These are phyloP conservation scores for Thecophora atra DNA, from an alignment of 2,888 invertebrate genomes.

Conservation along the genomic window DNA sequence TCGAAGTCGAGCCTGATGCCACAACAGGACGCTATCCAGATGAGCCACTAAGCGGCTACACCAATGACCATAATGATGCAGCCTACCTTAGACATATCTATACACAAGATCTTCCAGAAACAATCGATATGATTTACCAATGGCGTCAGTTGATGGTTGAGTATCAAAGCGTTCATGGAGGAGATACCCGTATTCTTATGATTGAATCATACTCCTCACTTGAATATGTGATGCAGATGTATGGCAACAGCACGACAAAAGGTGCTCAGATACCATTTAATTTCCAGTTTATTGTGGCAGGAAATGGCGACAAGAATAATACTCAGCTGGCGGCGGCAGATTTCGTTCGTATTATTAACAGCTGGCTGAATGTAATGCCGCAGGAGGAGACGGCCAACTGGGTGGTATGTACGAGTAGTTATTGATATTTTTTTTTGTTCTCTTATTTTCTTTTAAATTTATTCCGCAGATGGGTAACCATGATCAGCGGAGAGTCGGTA, in stretches of 20 bases:
- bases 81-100: conserved; percentile 70
- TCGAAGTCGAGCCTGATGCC: conserved; percentile 53
- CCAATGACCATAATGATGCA: conserved; percentile 68
- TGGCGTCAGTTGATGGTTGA: conserved; percentile 70
- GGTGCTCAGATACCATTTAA: conserved; percentile 76
- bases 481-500: conserved; percentile 71
- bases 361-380: conserved; percentile 73
- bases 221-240: conserved; percentile 71
- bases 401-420: conserved; percentile 69
- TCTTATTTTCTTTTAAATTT: not conserved
- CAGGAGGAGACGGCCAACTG: conserved; percentile 71
- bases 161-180: conserved; percentile 58
- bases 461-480: conserved; percentile 71
- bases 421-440: not conserved
- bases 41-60: conserved; percentile 68
- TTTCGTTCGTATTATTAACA: conserved; percentile 60
- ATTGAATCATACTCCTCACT: conserved; percentile 72
- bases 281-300: conserved; percentile 70
- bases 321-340: conserved; percentile 56
- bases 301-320: conserved; percentile 69
- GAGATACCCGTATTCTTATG: conserved; percentile 68
- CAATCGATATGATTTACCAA: conserved; percentile 69
- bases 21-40: conserved; percentile 62
- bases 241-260: conserved; percentile 65
- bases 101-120: conserved; percentile 71